phyloP scores from a whole-genome alignment of 2,113 vertebrate genomes.

The Phalacrocorax brasilianus region DNA sequence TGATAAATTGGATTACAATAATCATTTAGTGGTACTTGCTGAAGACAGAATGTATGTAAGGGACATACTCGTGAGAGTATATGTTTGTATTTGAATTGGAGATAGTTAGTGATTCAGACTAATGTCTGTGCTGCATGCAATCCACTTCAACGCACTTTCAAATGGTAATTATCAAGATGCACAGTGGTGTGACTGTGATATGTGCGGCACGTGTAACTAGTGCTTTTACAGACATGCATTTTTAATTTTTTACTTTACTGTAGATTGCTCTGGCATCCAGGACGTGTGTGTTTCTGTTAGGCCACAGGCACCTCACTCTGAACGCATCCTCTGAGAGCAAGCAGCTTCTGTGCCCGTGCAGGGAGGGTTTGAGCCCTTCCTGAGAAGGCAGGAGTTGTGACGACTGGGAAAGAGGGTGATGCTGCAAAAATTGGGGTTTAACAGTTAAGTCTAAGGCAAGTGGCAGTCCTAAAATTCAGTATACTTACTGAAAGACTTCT shows the following conservation, averaged over 20 bases:
- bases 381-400: background rate
- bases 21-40: background rate
- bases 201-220: background rate
- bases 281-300: background rate
- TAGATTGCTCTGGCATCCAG: background rate
- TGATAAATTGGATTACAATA: background rate
- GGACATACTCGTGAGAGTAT: background rate
- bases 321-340: fast-evolving
- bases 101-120: background rate
- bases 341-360: fast-evolving
- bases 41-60: background rate
- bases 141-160: background rate
- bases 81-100: slow-evolving; percentile 17
- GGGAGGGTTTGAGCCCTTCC: background rate
- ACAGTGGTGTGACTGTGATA: background rate
- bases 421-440: background rate
- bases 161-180: background rate
- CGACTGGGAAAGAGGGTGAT: background rate
- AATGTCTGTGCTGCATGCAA: background rate
- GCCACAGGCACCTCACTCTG: background rate
- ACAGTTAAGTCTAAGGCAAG: background rate
- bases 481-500: background rate
- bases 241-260: background rate
- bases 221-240: background rate
- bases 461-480: background rate